phyloP scores from a whole-genome alignment of 2,797 vertebrate species.

The Scyliorhinus canicula region DNA sequence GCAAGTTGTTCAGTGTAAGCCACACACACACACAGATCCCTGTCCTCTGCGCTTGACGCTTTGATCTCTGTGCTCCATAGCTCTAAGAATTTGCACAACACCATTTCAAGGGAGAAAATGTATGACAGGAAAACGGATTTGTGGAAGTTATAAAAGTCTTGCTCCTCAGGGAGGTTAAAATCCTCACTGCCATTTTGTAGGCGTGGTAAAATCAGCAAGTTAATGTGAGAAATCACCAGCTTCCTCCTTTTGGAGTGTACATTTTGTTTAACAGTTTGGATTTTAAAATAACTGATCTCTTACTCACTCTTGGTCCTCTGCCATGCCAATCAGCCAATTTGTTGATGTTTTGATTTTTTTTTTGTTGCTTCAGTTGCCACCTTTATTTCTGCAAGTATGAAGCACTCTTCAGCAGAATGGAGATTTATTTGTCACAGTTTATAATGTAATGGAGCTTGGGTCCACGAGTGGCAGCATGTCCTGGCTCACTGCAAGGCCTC shows the following conservation, averaged over 20 bases:
- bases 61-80: background rate
- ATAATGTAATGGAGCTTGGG: background rate
- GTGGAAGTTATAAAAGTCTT: constrained; percentile 15
- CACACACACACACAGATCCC: background rate
- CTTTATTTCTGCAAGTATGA: too few species aligned
- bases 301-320: too few species aligned
- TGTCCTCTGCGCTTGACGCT: background rate
- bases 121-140: background rate
- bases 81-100: constrained; percentile 29
- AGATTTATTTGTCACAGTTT: background rate
- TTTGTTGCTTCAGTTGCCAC: background rate
- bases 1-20: background rate
- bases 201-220: background rate
- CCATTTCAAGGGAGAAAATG: background rate
- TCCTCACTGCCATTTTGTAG: background rate
- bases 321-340: background rate
- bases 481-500: background rate
- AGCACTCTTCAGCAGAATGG: too few species aligned
- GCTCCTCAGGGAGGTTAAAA: background rate
- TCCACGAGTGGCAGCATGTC: too few species aligned
- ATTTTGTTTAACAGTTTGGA: background rate
- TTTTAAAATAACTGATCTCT: background rate
- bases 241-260: background rate
- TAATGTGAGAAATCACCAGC: background rate
- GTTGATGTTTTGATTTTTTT: background rate